Percentiles rank a stretch among this genome's conserved stretches.
These are phyloP conservation scores for Cotesia congregata DNA, from an alignment of 2,888 invertebrate genomes.

Conservation along the genomic window DNA sequence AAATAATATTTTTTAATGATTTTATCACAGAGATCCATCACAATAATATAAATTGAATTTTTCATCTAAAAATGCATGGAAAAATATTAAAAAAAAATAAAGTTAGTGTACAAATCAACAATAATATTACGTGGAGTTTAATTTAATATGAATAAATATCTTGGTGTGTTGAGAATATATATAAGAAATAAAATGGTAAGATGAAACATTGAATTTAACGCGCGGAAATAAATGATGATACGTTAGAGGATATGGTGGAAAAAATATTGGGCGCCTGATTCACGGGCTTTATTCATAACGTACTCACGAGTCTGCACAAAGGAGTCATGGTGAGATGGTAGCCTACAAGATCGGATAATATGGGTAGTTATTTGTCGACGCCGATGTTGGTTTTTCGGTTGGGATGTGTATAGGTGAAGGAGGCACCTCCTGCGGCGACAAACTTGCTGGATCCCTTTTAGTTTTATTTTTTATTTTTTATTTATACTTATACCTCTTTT, in stretches of 20 bases:
- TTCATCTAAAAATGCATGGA: too few species aligned
- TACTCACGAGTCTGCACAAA: conserved; percentile 57
- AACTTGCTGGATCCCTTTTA: conserved; percentile 58
- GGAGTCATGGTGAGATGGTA: conserved; percentile 68
- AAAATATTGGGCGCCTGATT: conserved; percentile 27
- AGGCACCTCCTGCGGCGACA: conserved; percentile 65
- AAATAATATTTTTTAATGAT: too few species aligned
- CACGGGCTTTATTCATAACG: conserved; percentile 32
- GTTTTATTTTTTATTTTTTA: background rate
- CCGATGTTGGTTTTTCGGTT: conserved; percentile 68
- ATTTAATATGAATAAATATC: background rate
- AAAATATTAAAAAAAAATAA: too few species aligned
- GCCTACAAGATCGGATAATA: conserved; percentile 69
- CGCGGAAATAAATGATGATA: conserved; percentile 32
- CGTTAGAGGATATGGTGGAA: conserved; percentile 19
- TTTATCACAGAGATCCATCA: too few species aligned
- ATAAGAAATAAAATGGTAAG: conserved; percentile 18
- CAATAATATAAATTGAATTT: too few species aligned
- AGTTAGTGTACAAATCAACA: too few species aligned
- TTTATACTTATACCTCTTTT: background rate
- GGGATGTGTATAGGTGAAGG: conserved; percentile 56
- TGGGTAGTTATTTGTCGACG: conserved; percentile 70
- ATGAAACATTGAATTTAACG: conserved; percentile 30
- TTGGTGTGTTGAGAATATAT: background rate
- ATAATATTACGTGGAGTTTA: conserved; percentile 29